phyloP scores from a whole-genome alignment of 2,113 vertebrate species.

The Tursiops truncatus region DNA sequence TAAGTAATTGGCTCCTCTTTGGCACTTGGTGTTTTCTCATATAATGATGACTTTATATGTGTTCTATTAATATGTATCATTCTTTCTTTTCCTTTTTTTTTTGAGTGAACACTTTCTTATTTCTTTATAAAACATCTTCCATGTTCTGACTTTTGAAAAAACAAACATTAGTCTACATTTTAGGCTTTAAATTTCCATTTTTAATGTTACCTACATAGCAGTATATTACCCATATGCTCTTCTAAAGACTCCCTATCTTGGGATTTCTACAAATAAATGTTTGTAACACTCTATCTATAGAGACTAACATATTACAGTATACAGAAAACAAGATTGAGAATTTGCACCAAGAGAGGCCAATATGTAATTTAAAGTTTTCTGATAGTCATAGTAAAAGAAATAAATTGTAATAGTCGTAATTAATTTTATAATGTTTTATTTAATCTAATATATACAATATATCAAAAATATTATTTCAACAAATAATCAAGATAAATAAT shows the following conservation, averaged over 20 bases:
- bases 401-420: neutral
- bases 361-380: neutral
- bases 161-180: neutral
- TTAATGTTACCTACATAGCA: neutral
- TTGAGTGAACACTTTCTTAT: neutral
- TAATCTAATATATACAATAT: neutral
- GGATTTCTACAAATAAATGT: neutral
- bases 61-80: neutral
- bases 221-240: neutral
- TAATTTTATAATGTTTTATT: neutral
- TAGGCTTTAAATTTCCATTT: neutral
- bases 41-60: neutral
- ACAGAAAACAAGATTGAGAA: neutral
- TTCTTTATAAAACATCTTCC: neutral
- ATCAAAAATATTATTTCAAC: neutral
- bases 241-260: neutral
- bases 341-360: neutral
- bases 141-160: neutral
- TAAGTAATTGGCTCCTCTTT: neutral
- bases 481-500: neutral
- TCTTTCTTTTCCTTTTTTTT: neutral
- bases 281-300: neutral
- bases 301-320: neutral
- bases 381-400: neutral
- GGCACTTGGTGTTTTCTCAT: neutral